Conservation (phyloP, 2,797 vertebrate species). For the Enteromius thamalakanensis region DNA sequence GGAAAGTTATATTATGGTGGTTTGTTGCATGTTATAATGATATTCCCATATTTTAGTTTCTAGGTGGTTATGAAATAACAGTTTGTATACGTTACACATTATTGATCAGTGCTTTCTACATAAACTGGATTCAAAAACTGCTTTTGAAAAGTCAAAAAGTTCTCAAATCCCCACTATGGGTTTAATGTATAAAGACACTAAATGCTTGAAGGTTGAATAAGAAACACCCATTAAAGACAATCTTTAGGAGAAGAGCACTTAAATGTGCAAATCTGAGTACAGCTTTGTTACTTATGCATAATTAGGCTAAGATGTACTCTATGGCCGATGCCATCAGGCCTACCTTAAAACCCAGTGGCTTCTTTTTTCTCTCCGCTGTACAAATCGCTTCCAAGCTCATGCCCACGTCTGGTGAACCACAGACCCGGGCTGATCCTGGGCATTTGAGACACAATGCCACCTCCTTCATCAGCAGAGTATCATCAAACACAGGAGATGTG, state of each 20-base stretch:
- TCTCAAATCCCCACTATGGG: conserved; percentile 3
- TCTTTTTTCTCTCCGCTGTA: conserved; percentile 3
- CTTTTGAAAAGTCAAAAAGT: neutral
- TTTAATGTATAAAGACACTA: conserved; percentile 27
- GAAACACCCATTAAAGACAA: conserved; percentile 41
- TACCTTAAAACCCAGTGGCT: conserved; percentile 35
- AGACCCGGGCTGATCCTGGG: conserved; percentile 47
- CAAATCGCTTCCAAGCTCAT: conserved; percentile 17
- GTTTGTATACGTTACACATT: neutral
- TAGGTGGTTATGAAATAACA: neutral
- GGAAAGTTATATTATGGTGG: conserved; percentile 1
- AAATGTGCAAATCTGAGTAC: conserved; percentile 46
- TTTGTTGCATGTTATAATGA: neutral
- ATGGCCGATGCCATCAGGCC: conserved; percentile 6
- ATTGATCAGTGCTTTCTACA: neutral
- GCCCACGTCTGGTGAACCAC: conserved; percentile 16
- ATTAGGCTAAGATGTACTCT: conserved; percentile 30
- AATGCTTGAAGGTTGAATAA: conserved; percentile 48
- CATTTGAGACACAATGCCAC: conserved; percentile 59
- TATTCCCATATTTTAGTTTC: neutral
- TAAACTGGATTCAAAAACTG: neutral
- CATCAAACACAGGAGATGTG: conserved; percentile 82
- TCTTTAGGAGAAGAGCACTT: conserved; percentile 47
- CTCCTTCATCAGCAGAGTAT: conserved; percentile 78
- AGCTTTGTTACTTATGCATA: conserved; percentile 47